Evolutionary conservation across 1,140 invertebrate species (phyloP), one percentile per base, ranked within the genome.

Genomic region (Drosophila sproati): DNA sequence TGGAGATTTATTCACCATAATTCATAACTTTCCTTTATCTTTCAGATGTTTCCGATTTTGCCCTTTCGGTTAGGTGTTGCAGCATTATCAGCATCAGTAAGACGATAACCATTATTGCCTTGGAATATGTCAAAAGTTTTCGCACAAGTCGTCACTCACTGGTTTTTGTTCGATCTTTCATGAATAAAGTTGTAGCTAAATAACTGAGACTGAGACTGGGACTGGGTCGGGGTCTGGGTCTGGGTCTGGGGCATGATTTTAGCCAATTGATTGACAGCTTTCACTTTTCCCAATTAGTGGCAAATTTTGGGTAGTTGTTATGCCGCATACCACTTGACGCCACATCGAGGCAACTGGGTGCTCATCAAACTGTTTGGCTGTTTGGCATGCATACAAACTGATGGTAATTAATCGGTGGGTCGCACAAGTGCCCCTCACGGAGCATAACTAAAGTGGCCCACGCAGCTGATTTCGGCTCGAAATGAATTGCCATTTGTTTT

Each of bases 261-360:
- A 28, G 35, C 37, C 54, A 59, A 67, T 39, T 85, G 82, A 85
- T 85, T 78, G 67, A 86, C 79, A 74, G 82, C 81, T 85, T 85
- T 85, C 81, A 86, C 81, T 85, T 86, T 83, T 64, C 2, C 20
- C 54, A 73, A 77, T 67, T 75, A 50, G 60, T 54, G 35, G 55
- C 64, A 60, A 73, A 78, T 72, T 52, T 73, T 32, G 62, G 80
- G 62, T 68, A 67, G 73, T 76, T 76, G 62, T 60, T 71, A 79
- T 74, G 77, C 70, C 63, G 20, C 56, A 7, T 20, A 37, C 35
- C 56, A 57, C 47, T 59, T 56, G 62, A 43, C 68, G 55, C 59
- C 68, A 45, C 79, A 47, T 39, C 6, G 7, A 39, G 37, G 7
- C 61, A 77, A 50, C 66, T 48, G 34, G 45, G 52, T 43, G 47